Evolutionary conservation across 2,113 vertebrate genomes (phyloP).

Genomic region (Etheostoma spectabile): DNA sequence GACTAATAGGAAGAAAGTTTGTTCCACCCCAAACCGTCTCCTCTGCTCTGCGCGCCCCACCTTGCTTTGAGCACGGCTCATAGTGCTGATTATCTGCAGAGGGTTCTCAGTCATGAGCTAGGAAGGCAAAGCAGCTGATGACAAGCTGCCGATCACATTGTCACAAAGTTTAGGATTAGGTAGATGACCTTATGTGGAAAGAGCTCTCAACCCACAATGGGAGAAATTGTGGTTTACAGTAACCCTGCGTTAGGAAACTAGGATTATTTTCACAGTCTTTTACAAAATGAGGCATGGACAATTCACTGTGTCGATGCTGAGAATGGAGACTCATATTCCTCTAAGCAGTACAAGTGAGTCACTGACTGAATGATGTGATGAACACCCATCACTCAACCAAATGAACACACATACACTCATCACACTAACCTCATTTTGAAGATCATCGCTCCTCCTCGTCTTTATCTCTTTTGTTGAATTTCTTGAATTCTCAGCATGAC

Average conservation of each 20-base stretch:
- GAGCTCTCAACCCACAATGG: slow-evolving; percentile 27
- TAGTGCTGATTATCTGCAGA: slow-evolving; percentile 6
- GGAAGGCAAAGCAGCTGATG: slow-evolving; percentile 6
- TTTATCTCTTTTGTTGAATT: slow-evolving; percentile 29
- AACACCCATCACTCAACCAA: slow-evolving; percentile 51
- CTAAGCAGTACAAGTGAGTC: slow-evolving; percentile 58
- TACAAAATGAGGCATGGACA: slow-evolving; percentile 30
- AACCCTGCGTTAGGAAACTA: slow-evolving; percentile 11
- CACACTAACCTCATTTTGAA: slow-evolving; percentile 51
- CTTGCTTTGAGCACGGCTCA: slow-evolving; percentile 15
- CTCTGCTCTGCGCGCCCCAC: too few relatives aligned
- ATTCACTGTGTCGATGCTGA: slow-evolving; percentile 25
- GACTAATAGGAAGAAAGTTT: neutral
- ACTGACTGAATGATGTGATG: slow-evolving; percentile 64
- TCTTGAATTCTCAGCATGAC: slow-evolving; percentile 55
- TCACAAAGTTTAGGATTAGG: slow-evolving; percentile 1
- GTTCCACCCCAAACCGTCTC: neutral
- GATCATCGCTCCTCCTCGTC: slow-evolving; percentile 42
- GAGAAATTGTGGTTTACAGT: slow-evolving; percentile 18
- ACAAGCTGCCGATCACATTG: slow-evolving; percentile 6
- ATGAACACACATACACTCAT: slow-evolving; percentile 40
- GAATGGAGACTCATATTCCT: slow-evolving; percentile 47
- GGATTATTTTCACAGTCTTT: slow-evolving; percentile 39
- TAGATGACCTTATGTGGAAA: slow-evolving; percentile 40
- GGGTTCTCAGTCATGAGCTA: neutral